These are phyloP conservation scores for Sebastes diploproa DNA, from an alignment of 2,797 vertebrate genomes.

Conservation along the genomic window DNA sequence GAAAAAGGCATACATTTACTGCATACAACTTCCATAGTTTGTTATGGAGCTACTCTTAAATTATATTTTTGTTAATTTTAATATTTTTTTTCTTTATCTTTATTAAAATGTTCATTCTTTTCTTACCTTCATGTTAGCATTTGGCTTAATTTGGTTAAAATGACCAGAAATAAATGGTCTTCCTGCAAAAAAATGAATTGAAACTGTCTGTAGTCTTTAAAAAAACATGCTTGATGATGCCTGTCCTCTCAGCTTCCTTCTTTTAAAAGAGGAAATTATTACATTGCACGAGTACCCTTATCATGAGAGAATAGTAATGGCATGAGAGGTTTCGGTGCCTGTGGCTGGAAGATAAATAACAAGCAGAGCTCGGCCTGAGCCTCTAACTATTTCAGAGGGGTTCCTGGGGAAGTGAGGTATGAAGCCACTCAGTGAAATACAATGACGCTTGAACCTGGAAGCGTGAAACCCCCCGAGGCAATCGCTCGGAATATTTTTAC, in stretches of 20 bases:
- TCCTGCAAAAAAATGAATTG: neutral
- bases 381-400: neutral
- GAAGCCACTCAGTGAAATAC: neutral
- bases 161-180: neutral
- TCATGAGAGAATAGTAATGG: neutral
- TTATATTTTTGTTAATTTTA: neutral
- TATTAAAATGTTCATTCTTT: neutral
- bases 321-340: slow-evolving; percentile 2
- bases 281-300: no score
- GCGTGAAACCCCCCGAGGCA: neutral
- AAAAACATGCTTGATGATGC: neutral
- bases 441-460: neutral
- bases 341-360: neutral
- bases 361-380: neutral
- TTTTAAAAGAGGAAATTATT: neutral
- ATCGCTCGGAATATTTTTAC: slow-evolving; percentile 10
- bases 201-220: neutral
- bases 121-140: neutral
- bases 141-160: neutral
- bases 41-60: no score
- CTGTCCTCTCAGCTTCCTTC: neutral
- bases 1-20: neutral
- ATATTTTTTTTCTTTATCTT: neutral
- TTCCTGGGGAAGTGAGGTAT: neutral
- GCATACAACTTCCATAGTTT: neutral